Conservation (phyloP, 30 jellyfish, hydroid and myxozoan genomes). For the Chironex yamaguchii region DNA sequence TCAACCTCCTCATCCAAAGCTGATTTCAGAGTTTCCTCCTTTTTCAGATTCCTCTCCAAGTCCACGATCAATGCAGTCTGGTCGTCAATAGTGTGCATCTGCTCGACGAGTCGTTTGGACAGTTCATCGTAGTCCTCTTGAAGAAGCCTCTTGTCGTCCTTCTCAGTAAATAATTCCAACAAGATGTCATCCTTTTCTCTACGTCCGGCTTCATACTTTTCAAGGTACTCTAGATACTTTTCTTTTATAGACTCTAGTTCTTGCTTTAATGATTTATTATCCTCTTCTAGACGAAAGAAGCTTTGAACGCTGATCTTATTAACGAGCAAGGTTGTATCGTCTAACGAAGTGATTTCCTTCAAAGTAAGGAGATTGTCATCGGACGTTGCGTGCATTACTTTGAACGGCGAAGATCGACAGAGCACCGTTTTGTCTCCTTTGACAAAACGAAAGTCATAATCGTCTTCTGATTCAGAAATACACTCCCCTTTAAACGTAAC, state of each 20-base stretch:
- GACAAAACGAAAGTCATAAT: not conserved
- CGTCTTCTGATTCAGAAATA: not conserved
- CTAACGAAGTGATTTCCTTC: conserved; percentile 1
- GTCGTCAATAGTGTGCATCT: conserved; percentile 19
- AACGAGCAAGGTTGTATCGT: conserved; percentile 31
- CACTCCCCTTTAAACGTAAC: not conserved
- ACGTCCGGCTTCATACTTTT: conserved; percentile 1
- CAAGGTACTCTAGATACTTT: not conserved
- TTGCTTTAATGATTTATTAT: conserved; percentile 14
- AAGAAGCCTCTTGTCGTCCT: not conserved
- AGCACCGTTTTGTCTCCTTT: not conserved
- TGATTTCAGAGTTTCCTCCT: conserved; percentile 35
- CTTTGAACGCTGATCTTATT: conserved; percentile 4
- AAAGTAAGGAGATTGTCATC: not conserved
- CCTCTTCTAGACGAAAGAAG: conserved; percentile 22
- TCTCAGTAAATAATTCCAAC: conserved; percentile 8
- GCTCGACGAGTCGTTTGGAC: conserved; percentile 30
- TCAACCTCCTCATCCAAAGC: conserved; percentile 64
- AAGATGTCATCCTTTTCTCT: not conserved
- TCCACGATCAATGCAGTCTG: conserved; percentile 30
- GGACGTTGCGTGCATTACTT: not conserved
- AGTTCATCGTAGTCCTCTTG: conserved; percentile 33
- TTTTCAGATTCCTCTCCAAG: conserved; percentile 36
- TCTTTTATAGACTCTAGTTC: not conserved
- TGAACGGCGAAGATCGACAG: not conserved